Conservation (phyloP, 2,888 invertebrate genomes). For the Cephonodes hylas region DNA sequence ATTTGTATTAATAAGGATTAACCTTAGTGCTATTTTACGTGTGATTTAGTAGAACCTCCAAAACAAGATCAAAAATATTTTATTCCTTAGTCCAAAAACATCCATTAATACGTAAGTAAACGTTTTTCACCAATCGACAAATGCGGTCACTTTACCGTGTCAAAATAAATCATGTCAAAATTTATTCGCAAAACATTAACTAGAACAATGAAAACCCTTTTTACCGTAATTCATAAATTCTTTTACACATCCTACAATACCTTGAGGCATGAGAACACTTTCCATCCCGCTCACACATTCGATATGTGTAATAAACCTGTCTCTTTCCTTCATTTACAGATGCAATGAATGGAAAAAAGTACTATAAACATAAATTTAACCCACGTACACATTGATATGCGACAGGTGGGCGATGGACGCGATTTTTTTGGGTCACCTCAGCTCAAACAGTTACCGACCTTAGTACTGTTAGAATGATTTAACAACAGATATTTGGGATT, state of each 20-base stretch:
- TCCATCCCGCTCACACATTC: background rate
- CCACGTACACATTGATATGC: conserved; percentile 9
- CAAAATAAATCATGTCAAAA: background rate
- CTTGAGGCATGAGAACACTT: background rate
- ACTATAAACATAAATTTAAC: conserved; percentile 10
- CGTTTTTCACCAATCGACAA: no score
- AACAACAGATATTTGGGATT: conserved; percentile 18
- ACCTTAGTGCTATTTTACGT: no score
- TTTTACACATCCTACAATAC: background rate
- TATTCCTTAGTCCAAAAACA: no score
- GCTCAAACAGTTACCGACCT: conserved; percentile 22
- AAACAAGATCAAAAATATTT: no score
- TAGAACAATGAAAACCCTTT: background rate
- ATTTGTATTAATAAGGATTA: no score
- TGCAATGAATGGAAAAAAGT: conserved; percentile 7
- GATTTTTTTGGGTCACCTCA: conserved; percentile 24
- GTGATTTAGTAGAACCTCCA: no score
- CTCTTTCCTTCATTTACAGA: conserved; percentile 6
- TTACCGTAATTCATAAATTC: background rate
- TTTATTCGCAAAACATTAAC: background rate
- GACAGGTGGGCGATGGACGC: conserved; percentile 10
- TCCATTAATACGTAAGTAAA: no score
- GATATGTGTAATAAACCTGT: background rate
- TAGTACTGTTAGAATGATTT: conserved; percentile 26
- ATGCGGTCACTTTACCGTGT: no score